Evolutionary conservation across 2,113 vertebrate genomes (phyloP).

Genomic region (Dasyprocta punctata): DNA sequence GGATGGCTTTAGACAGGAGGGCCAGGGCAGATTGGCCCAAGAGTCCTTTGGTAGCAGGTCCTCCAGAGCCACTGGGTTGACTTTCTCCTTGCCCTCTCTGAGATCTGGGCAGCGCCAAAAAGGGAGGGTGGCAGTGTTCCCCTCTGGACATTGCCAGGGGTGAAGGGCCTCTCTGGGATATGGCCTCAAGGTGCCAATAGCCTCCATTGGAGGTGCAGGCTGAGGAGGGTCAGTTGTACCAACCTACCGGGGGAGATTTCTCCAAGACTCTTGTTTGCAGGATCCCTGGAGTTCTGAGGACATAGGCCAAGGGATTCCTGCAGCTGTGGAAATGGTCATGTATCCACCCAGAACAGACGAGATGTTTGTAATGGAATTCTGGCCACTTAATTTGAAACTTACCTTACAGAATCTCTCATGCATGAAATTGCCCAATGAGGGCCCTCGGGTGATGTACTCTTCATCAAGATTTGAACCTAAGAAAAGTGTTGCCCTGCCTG

Average conservation of each 20-base stretch:
- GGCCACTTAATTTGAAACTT: neutral
- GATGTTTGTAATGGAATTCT: neutral
- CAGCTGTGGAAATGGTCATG: neutral
- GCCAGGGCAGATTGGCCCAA: neutral
- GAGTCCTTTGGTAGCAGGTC: neutral
- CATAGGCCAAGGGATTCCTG: neutral
- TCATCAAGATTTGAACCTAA: neutral
- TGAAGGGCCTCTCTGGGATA: neutral
- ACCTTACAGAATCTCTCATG: conserved; percentile 1
- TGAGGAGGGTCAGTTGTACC: neutral
- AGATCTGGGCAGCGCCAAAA: neutral
- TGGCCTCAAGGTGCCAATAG: neutral
- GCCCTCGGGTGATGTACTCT: neutral
- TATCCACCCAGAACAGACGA: neutral
- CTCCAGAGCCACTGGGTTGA: neutral
- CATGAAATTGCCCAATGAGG: neutral
- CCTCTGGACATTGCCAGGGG: neutral
- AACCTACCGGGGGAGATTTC: neutral
- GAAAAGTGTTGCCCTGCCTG: neutral
- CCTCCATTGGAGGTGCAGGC: neutral
- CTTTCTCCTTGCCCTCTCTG: neutral
- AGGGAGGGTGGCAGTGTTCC: neutral
- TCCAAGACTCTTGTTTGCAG: neutral
- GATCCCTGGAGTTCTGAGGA: neutral
- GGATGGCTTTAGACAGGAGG: neutral